Percentiles rank a stretch among this genome's conserved stretches.
Conservation (phyloP, 2,888 invertebrate genomes). For the Philaethria dido region DNA sequence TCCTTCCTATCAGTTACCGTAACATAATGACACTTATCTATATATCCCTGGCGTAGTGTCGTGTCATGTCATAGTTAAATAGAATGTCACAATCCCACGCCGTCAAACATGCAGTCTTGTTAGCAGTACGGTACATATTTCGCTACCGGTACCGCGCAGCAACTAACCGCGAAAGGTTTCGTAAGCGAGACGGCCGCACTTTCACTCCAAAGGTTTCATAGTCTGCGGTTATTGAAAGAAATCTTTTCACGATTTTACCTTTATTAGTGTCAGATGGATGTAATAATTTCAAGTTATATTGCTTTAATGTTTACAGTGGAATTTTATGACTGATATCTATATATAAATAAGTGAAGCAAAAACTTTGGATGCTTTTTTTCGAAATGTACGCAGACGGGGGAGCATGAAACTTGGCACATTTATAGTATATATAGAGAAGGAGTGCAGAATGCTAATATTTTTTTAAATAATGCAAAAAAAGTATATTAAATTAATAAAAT, state of each 20-base stretch:
- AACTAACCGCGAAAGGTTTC: conserved; percentile 34
- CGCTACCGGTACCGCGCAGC: conserved; percentile 25
- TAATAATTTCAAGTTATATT: neutral
- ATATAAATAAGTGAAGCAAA: no score
- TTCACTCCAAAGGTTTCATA: conserved; percentile 37
- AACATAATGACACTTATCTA: conserved; percentile 3
- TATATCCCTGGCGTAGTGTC: neutral
- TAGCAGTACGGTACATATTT: conserved; percentile 20
- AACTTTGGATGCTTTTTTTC: no score
- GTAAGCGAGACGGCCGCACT: conserved; percentile 29
- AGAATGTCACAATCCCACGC: conserved; percentile 28
- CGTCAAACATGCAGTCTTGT: conserved; percentile 27
- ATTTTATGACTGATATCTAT: no score
- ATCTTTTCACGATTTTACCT: neutral
- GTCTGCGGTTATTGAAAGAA: conserved; percentile 50
- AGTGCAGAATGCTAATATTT: no score
- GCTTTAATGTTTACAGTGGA: no score
- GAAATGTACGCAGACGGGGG: no score
- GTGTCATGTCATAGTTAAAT: conserved; percentile 17
- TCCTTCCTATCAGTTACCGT: neutral
- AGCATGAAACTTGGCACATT: no score
- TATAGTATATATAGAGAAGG: no score
- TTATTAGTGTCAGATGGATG: neutral
- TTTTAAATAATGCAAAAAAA: no score
- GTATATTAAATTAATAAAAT: no score